Percentiles rank a stretch among this genome's conserved stretches.
phyloP scores from a whole-genome alignment of 2,888 invertebrate genomes.

The Tholera decimalis region DNA sequence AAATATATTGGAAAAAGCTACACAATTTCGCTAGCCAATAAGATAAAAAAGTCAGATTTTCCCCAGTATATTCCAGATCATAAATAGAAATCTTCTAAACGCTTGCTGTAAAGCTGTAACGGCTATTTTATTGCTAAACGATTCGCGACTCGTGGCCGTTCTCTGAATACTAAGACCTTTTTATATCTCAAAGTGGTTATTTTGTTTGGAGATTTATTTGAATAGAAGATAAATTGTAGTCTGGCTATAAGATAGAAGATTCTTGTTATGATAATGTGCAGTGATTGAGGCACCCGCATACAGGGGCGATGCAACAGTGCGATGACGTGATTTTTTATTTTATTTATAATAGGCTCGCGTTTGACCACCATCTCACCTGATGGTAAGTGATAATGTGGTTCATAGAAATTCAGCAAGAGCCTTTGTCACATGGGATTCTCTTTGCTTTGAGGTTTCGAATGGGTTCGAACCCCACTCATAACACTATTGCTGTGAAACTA shows the following conservation, averaged over 20 bases:
- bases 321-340: too few species aligned
- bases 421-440: too few species aligned
- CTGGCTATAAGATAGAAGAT: neutral
- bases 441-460: too few species aligned
- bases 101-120: slow-evolving; percentile 23
- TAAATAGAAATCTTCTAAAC: slow-evolving; percentile 21
- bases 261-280: neutral
- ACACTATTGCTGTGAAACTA: too few species aligned
- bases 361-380: too few species aligned
- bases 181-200: slow-evolving; percentile 13
- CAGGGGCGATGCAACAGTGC: too few species aligned
- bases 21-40: neutral
- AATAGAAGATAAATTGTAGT: neutral
- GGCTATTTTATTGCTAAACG: slow-evolving; percentile 53
- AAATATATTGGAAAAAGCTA: neutral
- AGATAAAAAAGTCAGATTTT: slow-evolving; percentile 3
- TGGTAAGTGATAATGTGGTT: too few species aligned
- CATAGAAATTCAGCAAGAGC: too few species aligned
- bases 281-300: too few species aligned
- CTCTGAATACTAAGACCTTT: slow-evolving; percentile 34
- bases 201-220: slow-evolving; percentile 22
- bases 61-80: slow-evolving; percentile 13
- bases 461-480: too few species aligned
- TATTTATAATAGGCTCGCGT: too few species aligned
- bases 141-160: slow-evolving; percentile 28